Base-by-base conservation (phyloP, 2,113 vertebrate species). In the Dicentrarchus labrax region DNA sequence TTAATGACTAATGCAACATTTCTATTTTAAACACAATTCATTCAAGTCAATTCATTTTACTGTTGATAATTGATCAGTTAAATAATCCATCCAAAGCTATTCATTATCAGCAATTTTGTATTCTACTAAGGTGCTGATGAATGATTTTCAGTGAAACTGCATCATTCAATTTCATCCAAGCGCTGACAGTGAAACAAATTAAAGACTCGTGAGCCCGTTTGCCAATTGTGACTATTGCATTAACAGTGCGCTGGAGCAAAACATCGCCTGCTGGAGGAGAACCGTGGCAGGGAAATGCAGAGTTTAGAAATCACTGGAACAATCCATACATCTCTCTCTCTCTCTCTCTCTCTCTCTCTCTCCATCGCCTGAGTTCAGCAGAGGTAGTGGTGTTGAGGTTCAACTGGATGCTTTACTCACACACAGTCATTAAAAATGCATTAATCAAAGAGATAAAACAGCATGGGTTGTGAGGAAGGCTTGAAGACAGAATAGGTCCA, bases 391-490 rank as follows among this genome's bases (percentile, higher is more conserved):
- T 50, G 41, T 7, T 70, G 30, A 57, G 61, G 48, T 76, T 82
- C 36, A 68, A 67, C 39, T 57, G 68, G 50, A 51, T 24, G 45
- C 24, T 69, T 62, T 19, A 50, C 54, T 76, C 53, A 45, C 64
- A 57, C 56, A 21, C n/a, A 15, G 19, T 54, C 79, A 85, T 73
- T 87, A 82, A 82, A 87, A 85, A 73, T 69, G 50, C 72, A 83
- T 79, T 53, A 22, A 82, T 77, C 62, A 68, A 80, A 72, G 60
- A 65, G 69, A 70, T 81, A 61, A 82, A 82, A 88, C 67, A 19
- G 77, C 69, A 50, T 61, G 67, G 67, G 10, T 56, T 67, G 4
- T 12, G 36, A 73, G 57, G 76, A 62, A 72, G n/a, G 51, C 51
- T 36, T 72, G 61, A 70, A 53, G 47, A 38, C 13, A 0, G 38